Evolutionary conservation across 2,888 invertebrate genomes (phyloP).

Genomic region (Bombylius major): DNA sequence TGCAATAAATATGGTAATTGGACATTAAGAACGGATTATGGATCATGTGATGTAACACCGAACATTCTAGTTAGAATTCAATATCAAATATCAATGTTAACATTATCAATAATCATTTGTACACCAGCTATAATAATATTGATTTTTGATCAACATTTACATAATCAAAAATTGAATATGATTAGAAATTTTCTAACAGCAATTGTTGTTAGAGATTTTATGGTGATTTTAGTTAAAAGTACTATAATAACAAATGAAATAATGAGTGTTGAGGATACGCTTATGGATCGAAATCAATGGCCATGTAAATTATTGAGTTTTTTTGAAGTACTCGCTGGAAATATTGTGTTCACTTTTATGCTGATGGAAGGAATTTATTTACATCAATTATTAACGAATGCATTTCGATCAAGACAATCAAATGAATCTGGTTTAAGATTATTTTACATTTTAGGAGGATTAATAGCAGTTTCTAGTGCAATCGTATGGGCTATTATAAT

Average conservation of each 20-base stretch:
- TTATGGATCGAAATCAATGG: slow-evolving; percentile 40
- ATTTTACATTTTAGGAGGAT: slow-evolving; percentile 38
- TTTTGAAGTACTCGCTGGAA: slow-evolving; percentile 42
- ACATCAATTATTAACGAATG: slow-evolving; percentile 51
- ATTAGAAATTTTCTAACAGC: slow-evolving; percentile 49
- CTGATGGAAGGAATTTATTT: slow-evolving; percentile 51
- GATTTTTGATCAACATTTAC: slow-evolving; percentile 41
- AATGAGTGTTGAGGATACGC: slow-evolving; percentile 33
- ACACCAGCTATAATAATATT: slow-evolving; percentile 47
- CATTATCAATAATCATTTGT: slow-evolving; percentile 41
- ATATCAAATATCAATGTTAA: slow-evolving; percentile 42
- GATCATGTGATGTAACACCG: slow-evolving; percentile 43
- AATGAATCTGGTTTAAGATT: slow-evolving; percentile 34
- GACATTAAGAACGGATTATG: slow-evolving; percentile 47
- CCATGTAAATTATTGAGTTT: slow-evolving; percentile 44
- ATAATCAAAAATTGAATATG: slow-evolving; percentile 42
- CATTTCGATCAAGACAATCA: slow-evolving; percentile 42
- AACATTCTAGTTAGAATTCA: slow-evolving; percentile 40
- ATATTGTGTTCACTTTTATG: slow-evolving; percentile 56
- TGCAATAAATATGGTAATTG: slow-evolving; percentile 44
- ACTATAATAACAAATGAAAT: slow-evolving; percentile 42
- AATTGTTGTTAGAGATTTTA: slow-evolving; percentile 43
- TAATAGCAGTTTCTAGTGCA: slow-evolving; percentile 41
- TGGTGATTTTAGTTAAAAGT: slow-evolving; percentile 44
- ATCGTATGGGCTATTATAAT: slow-evolving; percentile 44